These are phyloP conservation scores for Atractosteus spatula DNA, from an alignment of 2,113 vertebrate species.

Conservation along the genomic window DNA sequence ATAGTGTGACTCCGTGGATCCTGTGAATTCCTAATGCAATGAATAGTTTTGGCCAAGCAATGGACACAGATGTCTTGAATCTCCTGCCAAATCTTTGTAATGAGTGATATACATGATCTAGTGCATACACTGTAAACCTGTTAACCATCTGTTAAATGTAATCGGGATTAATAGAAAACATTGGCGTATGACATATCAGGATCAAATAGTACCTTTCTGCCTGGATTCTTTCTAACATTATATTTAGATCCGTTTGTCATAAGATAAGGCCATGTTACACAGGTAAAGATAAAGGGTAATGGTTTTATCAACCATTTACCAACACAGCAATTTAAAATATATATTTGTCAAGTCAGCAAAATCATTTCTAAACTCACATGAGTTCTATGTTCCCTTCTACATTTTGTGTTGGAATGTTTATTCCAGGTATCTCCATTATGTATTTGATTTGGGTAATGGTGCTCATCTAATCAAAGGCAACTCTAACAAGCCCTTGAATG, in stretches of 20 bases:
- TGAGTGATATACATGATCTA: neutral
- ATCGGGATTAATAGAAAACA: neutral
- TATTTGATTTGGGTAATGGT: conserved; percentile 94
- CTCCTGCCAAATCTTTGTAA: neutral
- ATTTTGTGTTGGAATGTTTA: conserved; percentile 1
- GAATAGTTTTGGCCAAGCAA: neutral
- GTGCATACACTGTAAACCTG: neutral
- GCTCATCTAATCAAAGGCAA: conserved; percentile 96
- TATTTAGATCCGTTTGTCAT: neutral
- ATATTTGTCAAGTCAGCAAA: too few relatives aligned
- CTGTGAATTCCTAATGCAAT: neutral
- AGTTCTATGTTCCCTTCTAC: neutral
- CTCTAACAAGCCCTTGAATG: conserved; percentile 92
- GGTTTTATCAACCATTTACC: too few relatives aligned
- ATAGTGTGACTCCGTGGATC: neutral
- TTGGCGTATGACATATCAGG: neutral
- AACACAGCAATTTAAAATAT: too few relatives aligned
- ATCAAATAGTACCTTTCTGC: neutral
- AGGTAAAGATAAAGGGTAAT: too few relatives aligned
- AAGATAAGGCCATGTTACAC: neutral
- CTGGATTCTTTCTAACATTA: neutral
- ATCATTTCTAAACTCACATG: neutral
- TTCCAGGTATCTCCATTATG: conserved; percentile 88
- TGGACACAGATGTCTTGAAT: neutral
- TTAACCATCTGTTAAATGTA: neutral